These are phyloP conservation scores for Phalacrocorax pelagicus DNA, from an alignment of 2,113 vertebrate species.

Conservation along the genomic window DNA sequence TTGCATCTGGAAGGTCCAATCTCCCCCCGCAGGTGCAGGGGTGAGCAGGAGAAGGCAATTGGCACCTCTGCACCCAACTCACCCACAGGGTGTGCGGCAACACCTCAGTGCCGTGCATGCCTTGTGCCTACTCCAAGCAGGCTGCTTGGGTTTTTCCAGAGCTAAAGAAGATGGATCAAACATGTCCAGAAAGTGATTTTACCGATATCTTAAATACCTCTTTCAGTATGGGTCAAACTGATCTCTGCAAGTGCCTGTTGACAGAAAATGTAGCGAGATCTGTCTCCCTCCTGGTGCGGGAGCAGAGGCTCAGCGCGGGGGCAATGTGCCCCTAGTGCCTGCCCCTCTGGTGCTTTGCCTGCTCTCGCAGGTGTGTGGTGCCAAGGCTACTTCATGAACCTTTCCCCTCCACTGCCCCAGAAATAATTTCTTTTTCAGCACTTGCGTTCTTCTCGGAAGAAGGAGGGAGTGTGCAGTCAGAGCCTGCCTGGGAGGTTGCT, in stretches of 20 bases:
- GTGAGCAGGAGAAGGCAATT: background rate
- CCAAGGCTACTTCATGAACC: background rate
- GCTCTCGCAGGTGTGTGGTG: background rate
- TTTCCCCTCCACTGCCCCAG: background rate
- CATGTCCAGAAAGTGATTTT: background rate
- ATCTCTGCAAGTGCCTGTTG: background rate
- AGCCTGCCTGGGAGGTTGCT: accelerated
- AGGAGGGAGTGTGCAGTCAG: background rate
- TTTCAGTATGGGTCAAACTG: background rate
- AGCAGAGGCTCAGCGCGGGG: background rate
- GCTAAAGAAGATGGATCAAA: background rate
- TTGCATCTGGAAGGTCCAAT: background rate
- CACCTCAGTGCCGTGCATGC: accelerated
- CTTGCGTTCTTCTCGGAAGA: background rate
- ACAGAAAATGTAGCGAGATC: background rate
- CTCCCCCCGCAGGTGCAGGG: accelerated
- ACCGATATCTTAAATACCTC: background rate
- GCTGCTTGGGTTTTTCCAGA: background rate
- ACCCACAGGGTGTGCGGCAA: accelerated
- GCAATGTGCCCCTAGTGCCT: accelerated
- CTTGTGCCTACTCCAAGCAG: background rate
- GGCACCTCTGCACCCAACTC: background rate
- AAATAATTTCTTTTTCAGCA: background rate
- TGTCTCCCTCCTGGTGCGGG: accelerated
- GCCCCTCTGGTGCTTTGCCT: background rate